phyloP scores from a whole-genome alignment of 2,888 invertebrate genomes.

The Boloria selene region DNA sequence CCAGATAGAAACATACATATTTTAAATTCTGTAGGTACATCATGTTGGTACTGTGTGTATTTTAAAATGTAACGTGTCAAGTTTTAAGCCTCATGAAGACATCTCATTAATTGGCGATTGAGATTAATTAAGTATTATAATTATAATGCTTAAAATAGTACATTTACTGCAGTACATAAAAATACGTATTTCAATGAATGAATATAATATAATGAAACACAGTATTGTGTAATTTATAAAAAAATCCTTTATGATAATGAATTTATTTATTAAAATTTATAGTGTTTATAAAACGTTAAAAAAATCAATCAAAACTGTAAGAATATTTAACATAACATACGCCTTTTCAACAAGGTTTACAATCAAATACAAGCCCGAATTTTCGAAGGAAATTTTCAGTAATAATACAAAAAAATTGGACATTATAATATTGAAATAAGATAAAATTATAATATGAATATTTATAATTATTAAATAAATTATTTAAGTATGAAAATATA shows the following conservation, averaged over 20 bases:
- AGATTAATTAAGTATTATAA: slow-evolving; percentile 26
- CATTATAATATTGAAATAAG: background rate
- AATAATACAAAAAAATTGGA: background rate
- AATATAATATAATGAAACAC: no score
- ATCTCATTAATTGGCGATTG: slow-evolving; percentile 19
- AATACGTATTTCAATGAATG: no score
- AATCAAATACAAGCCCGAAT: background rate
- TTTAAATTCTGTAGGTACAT: background rate
- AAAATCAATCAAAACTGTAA: background rate
- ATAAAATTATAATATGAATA: background rate
- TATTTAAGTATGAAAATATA: no score
- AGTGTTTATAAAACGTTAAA: no score
- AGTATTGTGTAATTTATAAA: no score
- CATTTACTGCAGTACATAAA: no score
- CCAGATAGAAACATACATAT: no score
- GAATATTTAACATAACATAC: background rate
- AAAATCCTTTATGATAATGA: no score
- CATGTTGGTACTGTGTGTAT: background rate
- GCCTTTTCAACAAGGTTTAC: background rate
- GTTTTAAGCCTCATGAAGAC: slow-evolving; percentile 16
- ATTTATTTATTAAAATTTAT: no score
- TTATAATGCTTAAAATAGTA: no score
- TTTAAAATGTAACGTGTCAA: slow-evolving; percentile 11
- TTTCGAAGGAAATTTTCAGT: background rate
- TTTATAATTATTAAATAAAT: no score